Conservation (phyloP, 2,888 invertebrate genomes). For the Xestobium rufovillosum region DNA sequence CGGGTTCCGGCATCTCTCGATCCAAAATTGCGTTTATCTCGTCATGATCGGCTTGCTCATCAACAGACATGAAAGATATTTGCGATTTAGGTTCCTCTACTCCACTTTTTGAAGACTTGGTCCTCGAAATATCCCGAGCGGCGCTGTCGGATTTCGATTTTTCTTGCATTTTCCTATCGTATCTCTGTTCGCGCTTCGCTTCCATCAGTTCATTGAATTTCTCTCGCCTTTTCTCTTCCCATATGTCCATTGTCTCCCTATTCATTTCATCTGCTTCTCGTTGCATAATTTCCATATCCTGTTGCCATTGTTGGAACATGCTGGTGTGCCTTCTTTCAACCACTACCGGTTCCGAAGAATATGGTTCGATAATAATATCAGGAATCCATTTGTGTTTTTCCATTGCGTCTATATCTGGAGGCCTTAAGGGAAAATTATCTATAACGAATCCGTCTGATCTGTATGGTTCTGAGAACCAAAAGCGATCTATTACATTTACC, state of each 20-base stretch:
- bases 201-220: constrained; percentile 33
- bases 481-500: constrained; percentile 41
- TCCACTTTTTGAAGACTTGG: constrained; percentile 20
- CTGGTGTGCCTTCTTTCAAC: constrained; percentile 27
- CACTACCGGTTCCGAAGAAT: constrained; percentile 32
- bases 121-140: constrained; percentile 9
- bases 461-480: constrained; percentile 51
- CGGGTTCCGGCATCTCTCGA: constrained; percentile 45
- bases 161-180: constrained; percentile 26
- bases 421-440: constrained; percentile 55
- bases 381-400: constrained; percentile 47
- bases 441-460: constrained; percentile 49
- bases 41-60: constrained; percentile 46
- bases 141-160: constrained; percentile 10
- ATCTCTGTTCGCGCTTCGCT: constrained; percentile 31
- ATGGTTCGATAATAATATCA: constrained; percentile 50
- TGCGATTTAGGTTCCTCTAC: constrained; percentile 24
- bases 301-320: constrained; percentile 34
- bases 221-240: constrained; percentile 29
- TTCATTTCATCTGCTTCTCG: constrained; percentile 22
- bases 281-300: constrained; percentile 38
- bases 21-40: constrained; percentile 39
- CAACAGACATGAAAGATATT: constrained; percentile 42
- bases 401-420: constrained; percentile 50
- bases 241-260: constrained; percentile 23